Base-by-base conservation (phyloP, 1,140 invertebrate genomes). In the Parasteatoda tepidariorum region DNA sequence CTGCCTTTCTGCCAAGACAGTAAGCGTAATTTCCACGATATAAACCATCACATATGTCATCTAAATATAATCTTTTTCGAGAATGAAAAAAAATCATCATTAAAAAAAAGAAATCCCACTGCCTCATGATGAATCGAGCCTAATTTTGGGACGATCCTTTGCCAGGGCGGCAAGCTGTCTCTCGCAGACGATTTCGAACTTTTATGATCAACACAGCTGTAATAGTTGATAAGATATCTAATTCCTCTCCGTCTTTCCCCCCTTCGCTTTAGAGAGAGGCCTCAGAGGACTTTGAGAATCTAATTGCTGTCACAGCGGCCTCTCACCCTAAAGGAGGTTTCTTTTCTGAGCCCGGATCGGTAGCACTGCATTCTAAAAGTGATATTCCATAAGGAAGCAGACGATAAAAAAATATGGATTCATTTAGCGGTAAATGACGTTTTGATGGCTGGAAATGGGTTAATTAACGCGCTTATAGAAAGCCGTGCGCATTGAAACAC, bases 181-280 rank as follows among this genome's bases (percentile, higher is more conserved):
- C 61, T 38, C 26, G 74, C 74, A 78, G 66, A 38, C 74, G 70
- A 22, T 30, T 26, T 0, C 28, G 11, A 11, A 61, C 28, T 38
- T 66, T 66, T 55, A 66, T 66, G 34, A 78, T 66, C 74, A 78
- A 78, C 74, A 78, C 74, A 78, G 74, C 74, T 78, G 74, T 62
- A 75, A 66, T 22, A 62, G 26, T n/a, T 66, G 74, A 78, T 78
- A 78, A 41, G 74, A 64, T 66, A 75, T 75, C 73, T 38, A 75
- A 75, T 75, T 75, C 73, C 41, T 62, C 55, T 30, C 41, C 26
- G 55, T 28, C 57, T 62, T 74, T 30, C 24, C 34, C 68, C 68
- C 34, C 68, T 30, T 33, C 70, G 41, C 18, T 15, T 33, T 13
- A 41, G 30, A n/a, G n/a, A n/a, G 24, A 74, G 62, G 73, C 61